A percentile compares a stretch with the other conserved stretches of the same genome.
These are phyloP conservation scores for Sarcophaga peregrina DNA, from an alignment of 1,140 invertebrate genomes.

Conservation along the genomic window DNA sequence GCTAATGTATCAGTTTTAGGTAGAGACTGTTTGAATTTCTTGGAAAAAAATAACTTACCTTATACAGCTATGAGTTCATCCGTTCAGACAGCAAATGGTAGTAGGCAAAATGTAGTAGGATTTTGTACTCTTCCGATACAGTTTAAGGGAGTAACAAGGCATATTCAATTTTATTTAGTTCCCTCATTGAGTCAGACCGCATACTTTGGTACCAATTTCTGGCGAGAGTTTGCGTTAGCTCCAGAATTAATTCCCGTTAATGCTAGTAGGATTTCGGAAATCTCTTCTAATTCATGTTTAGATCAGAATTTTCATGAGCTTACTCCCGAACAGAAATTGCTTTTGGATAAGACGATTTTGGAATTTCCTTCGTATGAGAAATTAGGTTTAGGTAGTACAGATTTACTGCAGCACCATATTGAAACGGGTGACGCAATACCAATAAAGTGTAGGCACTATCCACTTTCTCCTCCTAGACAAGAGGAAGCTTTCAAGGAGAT, in stretches of 20 bases:
- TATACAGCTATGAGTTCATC: not conserved
- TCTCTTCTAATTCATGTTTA: not conserved
- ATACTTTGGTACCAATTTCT: not conserved
- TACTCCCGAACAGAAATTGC: not conserved
- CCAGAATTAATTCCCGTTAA: not conserved
- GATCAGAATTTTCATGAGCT: not conserved
- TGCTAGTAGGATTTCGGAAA: not conserved
- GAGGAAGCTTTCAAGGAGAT: slow-evolving; percentile 20
- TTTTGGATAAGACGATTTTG: not conserved
- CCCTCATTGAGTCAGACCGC: not conserved
- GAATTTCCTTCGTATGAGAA: slow-evolving; percentile 40
- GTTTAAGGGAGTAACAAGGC: not conserved
- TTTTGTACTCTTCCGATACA: not conserved
- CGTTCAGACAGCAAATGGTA: not conserved
- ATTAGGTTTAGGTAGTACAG: slow-evolving; percentile 40
- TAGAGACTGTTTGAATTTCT: not conserved
- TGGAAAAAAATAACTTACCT: not conserved
- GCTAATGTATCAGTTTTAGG: slow-evolving; percentile 15
- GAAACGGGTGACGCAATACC: slow-evolving; percentile 18
- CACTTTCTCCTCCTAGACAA: slow-evolving; percentile 35
- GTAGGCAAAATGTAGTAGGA: not conserved
- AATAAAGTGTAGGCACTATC: slow-evolving; percentile 40
- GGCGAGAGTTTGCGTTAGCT: too few relatives aligned
- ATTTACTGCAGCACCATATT: slow-evolving; percentile 35
- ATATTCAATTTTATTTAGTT: not conserved